Base-by-base conservation (phyloP, 1,140 invertebrate species). In the Dolichoris vasculosae region DNA sequence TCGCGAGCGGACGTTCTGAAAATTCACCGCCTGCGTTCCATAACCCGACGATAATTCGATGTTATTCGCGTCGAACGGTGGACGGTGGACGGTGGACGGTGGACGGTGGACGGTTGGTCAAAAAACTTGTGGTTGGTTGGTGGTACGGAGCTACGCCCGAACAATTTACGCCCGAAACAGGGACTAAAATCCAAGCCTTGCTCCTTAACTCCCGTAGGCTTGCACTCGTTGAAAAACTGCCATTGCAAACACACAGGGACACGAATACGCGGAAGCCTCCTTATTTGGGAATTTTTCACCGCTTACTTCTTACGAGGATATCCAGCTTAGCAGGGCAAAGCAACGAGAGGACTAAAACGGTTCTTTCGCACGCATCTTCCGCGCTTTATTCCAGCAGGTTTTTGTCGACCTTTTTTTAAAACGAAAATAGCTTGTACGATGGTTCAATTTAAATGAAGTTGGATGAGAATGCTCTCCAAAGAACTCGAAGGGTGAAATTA, bases 201-300 rank as follows among this genome's bases (percentile, higher is more conserved):
- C n/a, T n/a, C n/a, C n/a, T n/a, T n/a, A n/a, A 3, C 20, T 26
- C 55, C 23, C 3, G 23, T 26, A 26, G 23, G 8, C 23, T 43
- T 9, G 8, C 38, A 32, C 38, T 73, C 69, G 7, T 26, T 26
- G 20, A 73, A 43, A 73, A 26, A 9, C 69, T 73, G 20, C 35
- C 15, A 17, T 40, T n/a, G n/a, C n/a, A n/a, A n/a, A n/a, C 63
- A 11, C 59, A 63, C 15, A 32, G 9, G 43, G 73, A 76, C 35
- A 32, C 46, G 43, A 11, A 26, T n/a, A 32, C 4, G 30, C 17
- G 51, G 2, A 46, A 32, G 32, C 9, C 35, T 46, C 26, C 59
- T 80, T 80, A 64, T 80, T 80, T 80, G 59, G 32, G 26, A 15
- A 80, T 80, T 80, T 80, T 67, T 59, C 23, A 67, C 59, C 38